Percentiles rank a stretch among this genome's conserved stretches.
Evolutionary conservation across 2,113 vertebrate genomes (phyloP).

Genomic region (Corythaeola cristata): DNA sequence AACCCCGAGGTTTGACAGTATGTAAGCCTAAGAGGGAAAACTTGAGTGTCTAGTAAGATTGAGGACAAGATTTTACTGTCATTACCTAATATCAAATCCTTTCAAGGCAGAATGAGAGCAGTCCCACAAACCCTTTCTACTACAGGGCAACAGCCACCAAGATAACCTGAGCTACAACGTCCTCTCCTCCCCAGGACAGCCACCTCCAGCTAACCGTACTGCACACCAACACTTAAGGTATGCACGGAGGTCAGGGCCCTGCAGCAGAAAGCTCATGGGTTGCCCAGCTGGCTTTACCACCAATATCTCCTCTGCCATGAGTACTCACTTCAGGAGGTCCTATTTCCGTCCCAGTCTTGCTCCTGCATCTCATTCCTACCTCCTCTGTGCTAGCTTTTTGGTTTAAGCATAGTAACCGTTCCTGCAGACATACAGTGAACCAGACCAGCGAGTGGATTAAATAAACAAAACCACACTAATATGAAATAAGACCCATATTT

Average conservation of each 20-base stretch:
- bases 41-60: neutral
- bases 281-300: neutral
- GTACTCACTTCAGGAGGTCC: neutral
- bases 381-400: rapidly evolving
- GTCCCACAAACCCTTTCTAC: neutral
- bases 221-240: neutral
- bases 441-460: neutral
- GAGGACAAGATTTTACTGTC: neutral
- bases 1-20: neutral
- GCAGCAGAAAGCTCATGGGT: neutral
- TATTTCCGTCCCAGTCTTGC: neutral
- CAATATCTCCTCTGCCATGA: neutral
- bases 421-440: neutral
- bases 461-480: neutral
- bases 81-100: neutral
- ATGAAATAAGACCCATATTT: neutral
- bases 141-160: neutral
- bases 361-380: neutral
- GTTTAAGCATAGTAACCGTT: neutral
- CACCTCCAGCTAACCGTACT: neutral
- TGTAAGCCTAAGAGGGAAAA: neutral
- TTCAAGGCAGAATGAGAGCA: neutral
- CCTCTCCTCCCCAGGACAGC: neutral
- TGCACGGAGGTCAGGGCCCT: rapidly evolving
- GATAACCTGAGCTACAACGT: neutral